phyloP scores from a whole-genome alignment of 1,140 invertebrate genomes.

The Drosophila santomea region DNA sequence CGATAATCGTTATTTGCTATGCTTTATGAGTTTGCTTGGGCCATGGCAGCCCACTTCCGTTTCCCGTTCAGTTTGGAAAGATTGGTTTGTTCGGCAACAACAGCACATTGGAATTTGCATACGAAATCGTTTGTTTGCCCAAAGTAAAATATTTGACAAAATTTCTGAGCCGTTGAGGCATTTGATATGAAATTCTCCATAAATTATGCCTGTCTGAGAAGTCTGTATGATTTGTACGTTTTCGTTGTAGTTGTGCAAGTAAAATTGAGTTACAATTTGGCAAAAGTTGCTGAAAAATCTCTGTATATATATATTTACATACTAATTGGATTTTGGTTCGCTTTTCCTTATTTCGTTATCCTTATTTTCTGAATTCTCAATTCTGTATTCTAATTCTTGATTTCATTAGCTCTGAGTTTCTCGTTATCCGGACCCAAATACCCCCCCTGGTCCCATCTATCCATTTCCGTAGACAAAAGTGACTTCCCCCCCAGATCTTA shows the following conservation, averaged over 20 bases:
- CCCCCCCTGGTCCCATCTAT: slow-evolving; percentile 2
- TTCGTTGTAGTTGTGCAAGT: slow-evolving; percentile 59
- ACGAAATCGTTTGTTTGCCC: slow-evolving; percentile 29
- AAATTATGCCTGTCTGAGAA: slow-evolving; percentile 51
- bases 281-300: slow-evolving; percentile 41
- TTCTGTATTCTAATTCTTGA: slow-evolving; percentile 22
- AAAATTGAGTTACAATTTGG: slow-evolving; percentile 55
- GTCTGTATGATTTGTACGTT: slow-evolving; percentile 43
- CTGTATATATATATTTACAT: slow-evolving; percentile 56
- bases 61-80: slow-evolving; percentile 4
- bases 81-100: slow-evolving; percentile 44
- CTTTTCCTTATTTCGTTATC: slow-evolving; percentile 36
- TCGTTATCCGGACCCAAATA: background rate
- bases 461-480: slow-evolving; percentile 20
- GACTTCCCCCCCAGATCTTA: slow-evolving; percentile 10
- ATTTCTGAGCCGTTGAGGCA: slow-evolving; percentile 15
- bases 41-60: slow-evolving; percentile 5
- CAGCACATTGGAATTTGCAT: slow-evolving; percentile 43
- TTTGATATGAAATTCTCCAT: slow-evolving; percentile 36
- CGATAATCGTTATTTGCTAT: slow-evolving; percentile 17
- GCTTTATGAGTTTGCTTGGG: slow-evolving; percentile 46
- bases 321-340: slow-evolving; percentile 53
- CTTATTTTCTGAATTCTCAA: slow-evolving; percentile 6
- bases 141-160: slow-evolving; percentile 34
- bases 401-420: slow-evolving; percentile 20